phyloP scores from a whole-genome alignment of 2,113 vertebrate species.

The Miniopterus natalensis region DNA sequence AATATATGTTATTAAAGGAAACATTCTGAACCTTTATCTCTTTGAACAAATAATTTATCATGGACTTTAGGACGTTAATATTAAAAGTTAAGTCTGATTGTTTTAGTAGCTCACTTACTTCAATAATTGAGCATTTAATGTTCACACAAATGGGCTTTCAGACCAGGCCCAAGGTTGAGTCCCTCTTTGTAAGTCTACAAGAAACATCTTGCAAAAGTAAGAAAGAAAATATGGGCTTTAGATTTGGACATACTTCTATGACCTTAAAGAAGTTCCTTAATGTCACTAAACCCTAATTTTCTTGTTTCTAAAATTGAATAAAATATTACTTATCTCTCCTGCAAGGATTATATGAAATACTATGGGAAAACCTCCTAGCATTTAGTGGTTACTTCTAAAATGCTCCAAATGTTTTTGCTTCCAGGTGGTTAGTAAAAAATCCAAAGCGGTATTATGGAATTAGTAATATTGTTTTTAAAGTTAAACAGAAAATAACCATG shows the following conservation, averaged over 20 bases:
- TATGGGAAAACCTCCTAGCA: not conserved
- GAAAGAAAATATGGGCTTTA: not conserved
- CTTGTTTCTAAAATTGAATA: constrained; percentile 9
- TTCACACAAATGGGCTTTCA: not conserved
- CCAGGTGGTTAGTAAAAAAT: not conserved
- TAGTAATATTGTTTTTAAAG: not conserved
- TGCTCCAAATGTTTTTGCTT: not conserved
- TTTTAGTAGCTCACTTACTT: not conserved
- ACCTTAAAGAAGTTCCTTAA: not conserved
- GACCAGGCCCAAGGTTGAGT: not conserved
- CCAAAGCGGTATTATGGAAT: not conserved
- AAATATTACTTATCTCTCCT: not conserved
- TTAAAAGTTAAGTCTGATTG: not conserved
- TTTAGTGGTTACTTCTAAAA: not conserved
- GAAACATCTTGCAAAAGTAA: not conserved
- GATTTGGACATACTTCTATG: not conserved
- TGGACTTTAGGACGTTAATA: not conserved
- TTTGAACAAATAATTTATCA: constrained; percentile 41
- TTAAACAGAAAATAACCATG: not conserved
- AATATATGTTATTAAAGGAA: not conserved
- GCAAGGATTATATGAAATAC: not conserved
- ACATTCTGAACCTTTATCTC: not conserved
- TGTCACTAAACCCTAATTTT: not conserved
- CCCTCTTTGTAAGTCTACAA: not conserved
- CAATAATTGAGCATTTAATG: not conserved